These are phyloP conservation scores for Mythimna albipuncta DNA, from an alignment of 2,888 invertebrate genomes.

Conservation along the genomic window DNA sequence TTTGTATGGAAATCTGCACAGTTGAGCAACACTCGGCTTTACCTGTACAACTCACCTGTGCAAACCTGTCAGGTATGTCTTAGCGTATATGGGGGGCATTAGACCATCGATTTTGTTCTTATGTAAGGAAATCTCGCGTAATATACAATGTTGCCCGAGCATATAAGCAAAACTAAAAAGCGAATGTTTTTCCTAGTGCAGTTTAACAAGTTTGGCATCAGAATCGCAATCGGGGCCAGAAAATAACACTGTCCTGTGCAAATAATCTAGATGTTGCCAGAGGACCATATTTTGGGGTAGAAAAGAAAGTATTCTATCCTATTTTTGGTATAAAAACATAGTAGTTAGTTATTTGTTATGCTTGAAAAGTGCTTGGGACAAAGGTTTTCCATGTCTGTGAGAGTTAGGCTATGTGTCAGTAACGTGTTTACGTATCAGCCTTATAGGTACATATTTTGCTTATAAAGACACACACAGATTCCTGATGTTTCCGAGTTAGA, in stretches of 20 bases:
- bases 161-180: background rate
- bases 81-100: slow-evolving; percentile 2
- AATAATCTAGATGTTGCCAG: background rate
- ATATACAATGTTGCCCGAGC: background rate
- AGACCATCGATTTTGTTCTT: slow-evolving; percentile 56
- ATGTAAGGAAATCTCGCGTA: background rate
- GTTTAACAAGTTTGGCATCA: too few species aligned
- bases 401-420: background rate
- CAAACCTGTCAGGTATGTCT: too few species aligned
- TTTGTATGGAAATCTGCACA: too few species aligned
- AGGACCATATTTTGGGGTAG: background rate
- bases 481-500: background rate
- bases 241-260: background rate
- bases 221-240: background rate
- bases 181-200: too few species aligned
- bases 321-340: background rate
- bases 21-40: too few species aligned
- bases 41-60: too few species aligned
- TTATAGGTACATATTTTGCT: slow-evolving; percentile 12
- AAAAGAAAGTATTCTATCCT: background rate
- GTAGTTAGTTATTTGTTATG: background rate
- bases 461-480: background rate
- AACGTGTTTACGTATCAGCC: background rate
- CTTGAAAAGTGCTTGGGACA: background rate
- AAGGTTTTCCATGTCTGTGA: background rate